Conservation (phyloP, 2,113 vertebrate species). For the Phyllopteryx taeniolatus region DNA sequence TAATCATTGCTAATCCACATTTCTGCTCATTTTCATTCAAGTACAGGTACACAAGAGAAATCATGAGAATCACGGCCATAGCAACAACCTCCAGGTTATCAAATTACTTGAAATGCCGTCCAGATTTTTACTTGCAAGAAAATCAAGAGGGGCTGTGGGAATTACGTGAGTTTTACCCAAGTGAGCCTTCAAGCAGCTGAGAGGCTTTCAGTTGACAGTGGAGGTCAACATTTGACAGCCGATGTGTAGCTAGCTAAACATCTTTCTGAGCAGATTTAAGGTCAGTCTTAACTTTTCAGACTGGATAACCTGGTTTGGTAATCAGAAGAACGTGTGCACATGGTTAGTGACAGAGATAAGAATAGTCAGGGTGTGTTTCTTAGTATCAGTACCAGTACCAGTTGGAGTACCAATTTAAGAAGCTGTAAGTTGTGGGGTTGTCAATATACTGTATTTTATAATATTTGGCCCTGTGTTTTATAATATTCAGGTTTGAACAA, state of each 20-base stretch:
- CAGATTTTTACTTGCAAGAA: conserved; percentile 59
- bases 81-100: conserved; percentile 62
- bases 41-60: conserved; percentile 46
- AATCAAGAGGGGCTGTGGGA: conserved; percentile 44
- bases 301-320: conserved; percentile 11
- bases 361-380: background rate
- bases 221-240: conserved; percentile 51
- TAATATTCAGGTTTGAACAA: background rate
- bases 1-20: conserved; percentile 44
- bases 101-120: conserved; percentile 62
- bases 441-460: background rate
- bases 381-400: background rate
- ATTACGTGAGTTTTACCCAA: conserved; percentile 57
- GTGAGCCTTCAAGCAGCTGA: conserved; percentile 43
- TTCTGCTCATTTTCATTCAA: conserved; percentile 46
- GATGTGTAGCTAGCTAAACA: conserved; percentile 20
- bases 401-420: background rate
- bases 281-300: conserved; percentile 22
- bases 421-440: background rate
- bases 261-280: conserved; percentile 17
- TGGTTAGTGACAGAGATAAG: conserved; percentile 12
- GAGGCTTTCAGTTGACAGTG: conserved; percentile 43
- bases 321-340: background rate
- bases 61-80: conserved; percentile 46
- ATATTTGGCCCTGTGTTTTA: background rate